Base-by-base conservation (phyloP, 2,888 invertebrate genomes). In the Cenopis cana region DNA sequence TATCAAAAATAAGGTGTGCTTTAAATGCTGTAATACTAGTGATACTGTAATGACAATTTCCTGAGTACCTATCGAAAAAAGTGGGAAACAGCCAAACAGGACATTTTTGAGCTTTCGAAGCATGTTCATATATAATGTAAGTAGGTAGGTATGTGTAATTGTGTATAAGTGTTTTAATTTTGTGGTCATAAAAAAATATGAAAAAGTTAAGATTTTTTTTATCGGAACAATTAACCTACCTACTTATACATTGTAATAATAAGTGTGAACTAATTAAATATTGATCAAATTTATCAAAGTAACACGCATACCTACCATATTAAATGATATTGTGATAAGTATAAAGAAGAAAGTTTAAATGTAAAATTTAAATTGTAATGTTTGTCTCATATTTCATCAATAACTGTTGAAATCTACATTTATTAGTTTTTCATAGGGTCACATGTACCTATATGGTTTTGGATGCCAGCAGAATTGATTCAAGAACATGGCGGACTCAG, bases 1-100 rank as follows among this genome's bases (percentile, higher is more conserved):
- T 76, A 78, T 57, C 38, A 50, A 68, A 71, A 57, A 56, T 61
- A 73, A 74, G 76, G 78, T 79, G 81, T 77, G 78, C 77, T 78
- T 1, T 24, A 24, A 73, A 80, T 77, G 78, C 77, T 78, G 24
- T 24, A 24, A 73, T 70, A 66, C 59, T 49, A 68, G 69, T 65
- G 73, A 56, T 61, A n/a, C 24, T 59, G 20, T 17, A 56, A 54
- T 60, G 18, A 6, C n/a, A 60, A 3, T 14, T 9, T 14, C 9
- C 20, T 20, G 57, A 38, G 57, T 8, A n/a, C n/a, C n/a, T n/a
- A 18, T 38, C 8, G 10, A 11, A 18, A 33, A 12, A 14, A 41
- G 41, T 14, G n/a, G n/a, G 14, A 41, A 5, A 41, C 12, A n/a
- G n/a, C n/a, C n/a, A n/a, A n/a, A n/a, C 46, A 46, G 46, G n/a